Evolutionary conservation across 1,140 invertebrate genomes (phyloP).

Genomic region (Theocolax elegans): DNA sequence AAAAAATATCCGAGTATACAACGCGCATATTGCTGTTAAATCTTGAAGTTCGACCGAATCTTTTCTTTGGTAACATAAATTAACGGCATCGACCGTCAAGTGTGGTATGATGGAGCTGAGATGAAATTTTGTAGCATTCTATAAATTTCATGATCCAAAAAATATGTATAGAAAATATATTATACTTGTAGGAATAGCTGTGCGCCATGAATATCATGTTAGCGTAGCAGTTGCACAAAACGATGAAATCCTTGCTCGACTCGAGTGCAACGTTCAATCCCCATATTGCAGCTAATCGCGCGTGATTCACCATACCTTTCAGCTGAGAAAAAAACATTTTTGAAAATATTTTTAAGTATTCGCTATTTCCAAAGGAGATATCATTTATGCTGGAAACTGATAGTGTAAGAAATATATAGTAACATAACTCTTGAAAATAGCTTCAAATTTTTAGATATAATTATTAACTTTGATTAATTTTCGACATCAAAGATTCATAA

Average conservation of each 20-base stretch:
- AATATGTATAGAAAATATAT: too few species aligned
- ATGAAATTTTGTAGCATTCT: too few species aligned
- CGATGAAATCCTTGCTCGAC: conserved; percentile 65
- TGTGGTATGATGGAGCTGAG: conserved; percentile 48
- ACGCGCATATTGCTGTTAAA: conserved; percentile 60
- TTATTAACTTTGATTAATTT: too few species aligned
- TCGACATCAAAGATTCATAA: too few species aligned
- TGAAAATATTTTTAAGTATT: too few species aligned
- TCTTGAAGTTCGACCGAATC: conserved; percentile 62
- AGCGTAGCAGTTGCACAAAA: conserved; percentile 66
- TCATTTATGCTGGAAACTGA: too few species aligned
- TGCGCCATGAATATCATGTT: conserved; percentile 66
- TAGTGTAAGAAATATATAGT: too few species aligned
- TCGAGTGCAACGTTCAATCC: conserved; percentile 65
- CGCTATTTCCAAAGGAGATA: too few species aligned
- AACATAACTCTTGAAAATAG: too few species aligned
- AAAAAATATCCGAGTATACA: conserved; percentile 66
- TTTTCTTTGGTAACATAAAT: conserved; percentile 60
- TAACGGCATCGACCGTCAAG: conserved; percentile 55
- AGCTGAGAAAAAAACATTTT: too few species aligned
- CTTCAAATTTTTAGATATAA: too few species aligned
- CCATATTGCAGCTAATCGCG: conserved; percentile 70
- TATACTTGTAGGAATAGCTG: conserved; percentile 35
- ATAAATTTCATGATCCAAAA: too few species aligned
- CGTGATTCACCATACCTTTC: conserved; percentile 61